Percentiles rank a stretch among this genome's conserved stretches.
Evolutionary conservation across 1,140 invertebrate species (phyloP).

Genomic region (Protaetia brevitarsis): DNA sequence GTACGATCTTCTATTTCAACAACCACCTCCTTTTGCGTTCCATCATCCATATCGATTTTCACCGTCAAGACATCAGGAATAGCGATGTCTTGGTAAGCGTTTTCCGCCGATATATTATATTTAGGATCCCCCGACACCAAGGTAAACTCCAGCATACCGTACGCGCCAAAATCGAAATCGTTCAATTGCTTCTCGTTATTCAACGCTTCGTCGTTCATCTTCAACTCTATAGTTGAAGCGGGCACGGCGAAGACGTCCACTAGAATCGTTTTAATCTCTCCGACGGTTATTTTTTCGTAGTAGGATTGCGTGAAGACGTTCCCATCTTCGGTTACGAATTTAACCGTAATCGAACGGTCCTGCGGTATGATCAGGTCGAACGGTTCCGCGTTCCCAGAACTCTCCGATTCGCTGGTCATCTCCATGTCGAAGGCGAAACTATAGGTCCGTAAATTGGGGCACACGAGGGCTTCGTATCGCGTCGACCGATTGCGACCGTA

Average conservation of each 20-base stretch:
- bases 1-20: slow-evolving; percentile 56
- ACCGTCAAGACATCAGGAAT: slow-evolving; percentile 57
- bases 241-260: slow-evolving; percentile 27
- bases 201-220: not conserved
- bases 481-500: not conserved
- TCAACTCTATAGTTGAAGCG: slow-evolving; percentile 19
- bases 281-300: slow-evolving; percentile 27
- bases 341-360: slow-evolving; percentile 36
- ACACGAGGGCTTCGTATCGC: not conserved
- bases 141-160: slow-evolving; percentile 38
- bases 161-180: slow-evolving; percentile 32
- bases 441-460: not conserved
- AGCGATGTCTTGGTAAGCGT: slow-evolving; percentile 36
- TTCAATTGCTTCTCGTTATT: slow-evolving; percentile 22
- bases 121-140: slow-evolving; percentile 34
- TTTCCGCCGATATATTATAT: slow-evolving; percentile 34
- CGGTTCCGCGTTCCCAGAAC: slow-evolving; percentile 1
- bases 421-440: slow-evolving; percentile 5
- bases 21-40: slow-evolving; percentile 52
- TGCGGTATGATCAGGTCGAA: slow-evolving; percentile 15
- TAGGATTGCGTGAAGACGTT: slow-evolving; percentile 42
- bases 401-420: slow-evolving; percentile 20
- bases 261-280: slow-evolving; percentile 29
- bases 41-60: slow-evolving; percentile 49
- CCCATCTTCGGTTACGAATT: slow-evolving; percentile 38